phyloP scores from a whole-genome alignment of 2,888 invertebrate species.

The Gastrophysa polygoni region DNA sequence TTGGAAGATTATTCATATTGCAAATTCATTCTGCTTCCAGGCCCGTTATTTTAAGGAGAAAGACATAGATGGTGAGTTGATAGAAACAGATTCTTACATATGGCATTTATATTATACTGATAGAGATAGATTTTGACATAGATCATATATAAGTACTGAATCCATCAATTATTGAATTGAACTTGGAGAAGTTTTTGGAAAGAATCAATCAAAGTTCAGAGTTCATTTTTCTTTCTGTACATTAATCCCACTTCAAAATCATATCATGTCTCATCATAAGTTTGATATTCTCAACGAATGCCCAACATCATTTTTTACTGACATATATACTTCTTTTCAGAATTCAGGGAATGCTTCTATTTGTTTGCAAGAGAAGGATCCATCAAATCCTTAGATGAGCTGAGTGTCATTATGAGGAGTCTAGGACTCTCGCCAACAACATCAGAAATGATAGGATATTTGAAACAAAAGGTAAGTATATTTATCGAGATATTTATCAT shows the following conservation, averaged over 20 bases:
- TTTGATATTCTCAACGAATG: too few relatives aligned
- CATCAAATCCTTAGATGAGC: conserved; percentile 86
- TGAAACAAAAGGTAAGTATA: conserved; percentile 65
- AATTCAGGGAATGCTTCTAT: conserved; percentile 96
- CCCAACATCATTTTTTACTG: background rate
- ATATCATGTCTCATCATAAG: too few relatives aligned
- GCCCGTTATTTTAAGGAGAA: conserved; percentile 93
- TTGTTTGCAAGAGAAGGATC: conserved; percentile 89
- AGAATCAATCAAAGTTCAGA: too few relatives aligned
- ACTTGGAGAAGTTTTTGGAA: too few relatives aligned
- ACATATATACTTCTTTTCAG: conserved; percentile 61
- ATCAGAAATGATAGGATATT: conserved; percentile 83
- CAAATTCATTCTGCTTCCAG: conserved; percentile 61
- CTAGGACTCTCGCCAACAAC: conserved; percentile 93
- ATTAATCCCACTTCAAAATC: too few relatives aligned
- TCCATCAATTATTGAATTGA: too few relatives aligned
- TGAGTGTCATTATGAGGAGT: conserved; percentile 94
- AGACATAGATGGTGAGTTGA: conserved; percentile 87
- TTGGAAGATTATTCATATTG: background rate
- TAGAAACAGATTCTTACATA: background rate
- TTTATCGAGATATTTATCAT: too few relatives aligned
- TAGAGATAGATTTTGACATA: too few relatives aligned
- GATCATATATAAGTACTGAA: too few relatives aligned
- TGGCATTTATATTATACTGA: too few relatives aligned
- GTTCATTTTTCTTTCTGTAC: too few relatives aligned